Percentiles rank a stretch among this genome's conserved stretches.
Conservation (phyloP, 2,797 vertebrate species). For the Cossypha dichroa region DNA sequence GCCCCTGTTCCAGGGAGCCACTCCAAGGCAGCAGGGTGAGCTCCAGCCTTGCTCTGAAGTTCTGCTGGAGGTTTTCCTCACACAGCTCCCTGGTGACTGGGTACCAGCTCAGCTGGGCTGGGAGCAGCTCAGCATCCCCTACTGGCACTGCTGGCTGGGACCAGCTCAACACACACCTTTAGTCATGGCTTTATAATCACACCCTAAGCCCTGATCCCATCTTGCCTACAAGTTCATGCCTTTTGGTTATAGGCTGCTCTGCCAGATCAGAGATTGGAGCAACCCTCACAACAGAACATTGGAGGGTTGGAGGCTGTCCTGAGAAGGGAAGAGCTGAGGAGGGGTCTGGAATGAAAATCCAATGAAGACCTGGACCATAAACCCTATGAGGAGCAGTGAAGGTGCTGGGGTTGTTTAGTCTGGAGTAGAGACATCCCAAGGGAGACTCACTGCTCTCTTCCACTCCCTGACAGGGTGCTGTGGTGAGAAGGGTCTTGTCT, state of each 20-base stretch:
- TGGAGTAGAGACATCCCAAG: neutral
- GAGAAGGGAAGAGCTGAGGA: neutral
- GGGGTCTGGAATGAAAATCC: neutral
- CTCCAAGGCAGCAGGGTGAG: neutral
- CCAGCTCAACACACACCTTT: neutral
- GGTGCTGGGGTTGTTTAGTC: neutral
- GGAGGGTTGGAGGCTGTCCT: neutral
- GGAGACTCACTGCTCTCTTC: no score
- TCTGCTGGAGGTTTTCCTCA: neutral
- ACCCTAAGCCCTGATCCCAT: neutral
- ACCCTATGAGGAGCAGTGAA: neutral
- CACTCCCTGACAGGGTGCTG: rapidly evolving
- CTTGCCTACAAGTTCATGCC: rapidly evolving
- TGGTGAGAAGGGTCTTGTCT: no score
- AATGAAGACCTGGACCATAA: neutral
- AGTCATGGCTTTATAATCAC: neutral
- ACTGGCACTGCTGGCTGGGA: neutral
- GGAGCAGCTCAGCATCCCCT: neutral
- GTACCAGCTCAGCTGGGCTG: neutral
- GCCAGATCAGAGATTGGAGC: neutral
- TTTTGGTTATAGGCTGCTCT: rapidly evolving
- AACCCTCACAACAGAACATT: neutral
- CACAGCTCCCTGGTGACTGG: neutral
- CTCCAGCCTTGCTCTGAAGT: neutral
- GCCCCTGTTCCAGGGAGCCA: rapidly evolving